Percentiles rank a stretch among this genome's conserved stretches.
phyloP scores from a whole-genome alignment of 2,797 vertebrate genomes.

The Sebastes melanostomus region DNA sequence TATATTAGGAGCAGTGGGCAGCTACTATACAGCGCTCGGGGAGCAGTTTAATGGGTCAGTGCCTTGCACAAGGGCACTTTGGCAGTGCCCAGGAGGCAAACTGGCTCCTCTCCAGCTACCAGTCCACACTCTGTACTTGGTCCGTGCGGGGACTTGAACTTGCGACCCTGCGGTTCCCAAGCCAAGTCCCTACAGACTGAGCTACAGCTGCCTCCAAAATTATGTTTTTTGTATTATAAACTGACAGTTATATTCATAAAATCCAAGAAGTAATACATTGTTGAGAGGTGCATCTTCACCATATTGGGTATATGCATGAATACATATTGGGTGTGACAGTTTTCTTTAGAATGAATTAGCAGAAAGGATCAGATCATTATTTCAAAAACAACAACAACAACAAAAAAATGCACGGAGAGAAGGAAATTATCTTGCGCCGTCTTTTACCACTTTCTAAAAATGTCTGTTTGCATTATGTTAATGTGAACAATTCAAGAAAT shows the following conservation, averaged over 20 bases:
- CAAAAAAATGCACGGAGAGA: not conserved
- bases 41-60: too few species aligned
- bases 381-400: not conserved
- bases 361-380: not conserved
- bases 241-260: not conserved
- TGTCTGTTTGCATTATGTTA: not conserved
- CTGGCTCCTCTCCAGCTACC: too few species aligned
- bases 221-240: not conserved
- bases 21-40: rapidly evolving
- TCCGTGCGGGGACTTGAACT: too few species aligned
- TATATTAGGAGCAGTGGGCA: too few species aligned
- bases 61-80: too few species aligned
- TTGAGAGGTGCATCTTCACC: not conserved
- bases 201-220: too few species aligned
- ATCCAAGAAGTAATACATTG: not conserved
- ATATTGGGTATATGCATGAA: not conserved
- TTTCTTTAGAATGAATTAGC: not conserved
- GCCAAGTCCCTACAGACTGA: too few species aligned
- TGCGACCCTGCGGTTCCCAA: too few species aligned
- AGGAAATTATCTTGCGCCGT: rapidly evolving
- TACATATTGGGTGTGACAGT: not conserved
- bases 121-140: too few species aligned
- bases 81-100: too few species aligned
- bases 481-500: not conserved
- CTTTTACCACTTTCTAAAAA: not conserved